A percentile compares a stretch with the other conserved stretches of the same genome.
Evolutionary conservation across 2,797 vertebrate genomes (phyloP).

Genomic region (Microctenopoma lineatum): DNA sequence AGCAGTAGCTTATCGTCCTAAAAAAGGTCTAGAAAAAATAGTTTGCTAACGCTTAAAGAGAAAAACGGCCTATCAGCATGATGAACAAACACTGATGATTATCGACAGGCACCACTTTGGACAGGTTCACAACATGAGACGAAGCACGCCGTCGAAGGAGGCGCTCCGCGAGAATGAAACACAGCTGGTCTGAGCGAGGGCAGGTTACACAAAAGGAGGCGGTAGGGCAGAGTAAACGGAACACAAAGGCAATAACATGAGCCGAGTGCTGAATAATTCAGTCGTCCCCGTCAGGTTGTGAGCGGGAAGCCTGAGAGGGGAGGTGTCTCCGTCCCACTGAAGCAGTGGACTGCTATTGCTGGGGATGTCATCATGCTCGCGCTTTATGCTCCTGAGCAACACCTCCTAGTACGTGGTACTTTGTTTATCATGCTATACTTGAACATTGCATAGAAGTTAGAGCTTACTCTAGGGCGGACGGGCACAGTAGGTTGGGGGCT

Average conservation of each 20-base stretch:
- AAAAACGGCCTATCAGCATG: conserved; percentile 28
- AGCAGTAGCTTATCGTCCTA: conserved; percentile 25
- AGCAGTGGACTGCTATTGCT: conserved; percentile 51
- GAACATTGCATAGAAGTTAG: conserved; percentile 86
- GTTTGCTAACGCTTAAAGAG: conserved; percentile 17
- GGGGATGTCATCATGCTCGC: conserved; percentile 65
- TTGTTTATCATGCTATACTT: conserved; percentile 80
- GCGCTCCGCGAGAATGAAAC: conserved; percentile 34
- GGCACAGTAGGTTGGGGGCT: conserved; percentile 39
- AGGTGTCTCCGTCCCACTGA: conserved; percentile 28
- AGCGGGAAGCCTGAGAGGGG: conserved; percentile 48
- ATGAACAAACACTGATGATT: conserved; percentile 53
- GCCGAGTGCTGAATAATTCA: conserved; percentile 71
- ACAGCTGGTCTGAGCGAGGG: conserved; percentile 44
- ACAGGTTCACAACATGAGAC: conserved; percentile 51
- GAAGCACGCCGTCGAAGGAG: conserved; percentile 28
- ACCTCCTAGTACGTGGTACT: conserved; percentile 51
- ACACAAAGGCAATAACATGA: conserved; percentile 57
- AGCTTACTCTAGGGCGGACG: conserved; percentile 68
- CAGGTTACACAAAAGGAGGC: conserved; percentile 32
- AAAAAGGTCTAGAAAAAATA: conserved; percentile 8
- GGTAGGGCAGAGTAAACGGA: conserved; percentile 30
- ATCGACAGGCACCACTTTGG: conserved; percentile 64
- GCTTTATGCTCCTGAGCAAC: conserved; percentile 49
- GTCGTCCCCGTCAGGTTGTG: conserved; percentile 43